Base-by-base conservation (phyloP, 1,140 invertebrate species). In the Mycetomoellerius zeteki region DNA sequence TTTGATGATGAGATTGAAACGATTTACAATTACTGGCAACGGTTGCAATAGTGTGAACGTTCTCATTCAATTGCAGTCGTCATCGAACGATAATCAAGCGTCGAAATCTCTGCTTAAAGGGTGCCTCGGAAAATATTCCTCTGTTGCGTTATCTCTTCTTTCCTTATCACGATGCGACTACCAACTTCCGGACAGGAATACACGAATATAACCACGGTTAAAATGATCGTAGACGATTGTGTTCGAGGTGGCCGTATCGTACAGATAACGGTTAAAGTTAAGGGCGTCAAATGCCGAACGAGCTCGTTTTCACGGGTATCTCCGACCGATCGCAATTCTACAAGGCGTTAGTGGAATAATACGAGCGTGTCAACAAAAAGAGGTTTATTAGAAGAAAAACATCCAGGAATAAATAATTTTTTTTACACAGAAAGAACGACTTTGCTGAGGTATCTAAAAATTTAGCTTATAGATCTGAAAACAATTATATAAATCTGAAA, bases 211-310 rank as follows among this genome's bases (percentile, higher is more conserved):
- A 27, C 64, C 54, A 37, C 73, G 60, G 21, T 89, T 89, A 87
- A 87, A 89, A 84, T 56, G 89, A 90, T 90, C 67, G 88, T 89
- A 87, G 85, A 76, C 62, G 73, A 72, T 65, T 73, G 86, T 87
- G 58, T 37, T 73, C 52, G 47, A 54, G 65, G 60, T 30, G 54
- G 43, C 37, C 52, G 33, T 82, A 81, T 80, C 58, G 75, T 43
- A 76, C 19, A 58, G 75, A 65, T 81, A 78, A 76, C 76, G 52
- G 85, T 62, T 27, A 33, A 54, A 75, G 73, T 85, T 77, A 85
- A 64, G 64, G 21, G 37, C 65, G 65, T 69, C 65, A 37, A 69
- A 50, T 69, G 43, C 21, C 65, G 37, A 69, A 69, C 3, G 14
- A 69, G 37, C 37, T 69, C 65, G 37, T 69, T 69, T 69, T 33